Evolutionary conservation across 2,113 vertebrate species (phyloP).

Genomic region (Tragelaphus scriptus): DNA sequence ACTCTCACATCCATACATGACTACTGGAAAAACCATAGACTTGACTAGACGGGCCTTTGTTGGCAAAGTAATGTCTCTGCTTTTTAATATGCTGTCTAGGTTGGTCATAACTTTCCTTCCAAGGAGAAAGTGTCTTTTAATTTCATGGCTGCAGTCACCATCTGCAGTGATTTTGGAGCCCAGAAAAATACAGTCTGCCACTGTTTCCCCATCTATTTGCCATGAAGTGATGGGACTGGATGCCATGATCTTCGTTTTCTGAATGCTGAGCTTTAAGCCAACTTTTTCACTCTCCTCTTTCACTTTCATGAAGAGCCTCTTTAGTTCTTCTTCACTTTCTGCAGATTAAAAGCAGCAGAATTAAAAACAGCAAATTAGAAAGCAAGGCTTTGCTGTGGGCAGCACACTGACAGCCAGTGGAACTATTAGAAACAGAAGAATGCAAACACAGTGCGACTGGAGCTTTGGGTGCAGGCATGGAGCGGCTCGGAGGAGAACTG

Average conservation of each 20-base stretch:
- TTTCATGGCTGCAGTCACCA: neutral
- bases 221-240: neutral
- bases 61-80: neutral
- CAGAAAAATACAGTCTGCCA: neutral
- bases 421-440: neutral
- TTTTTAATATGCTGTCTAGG: neutral
- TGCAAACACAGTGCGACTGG: no score
- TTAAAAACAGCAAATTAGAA: neutral
- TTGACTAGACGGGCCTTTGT: neutral
- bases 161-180: neutral
- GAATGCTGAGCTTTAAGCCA: neutral
- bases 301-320: neutral
- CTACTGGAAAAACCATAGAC: neutral
- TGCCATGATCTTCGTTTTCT: neutral
- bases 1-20: neutral
- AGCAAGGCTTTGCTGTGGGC: neutral
- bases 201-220: neutral
- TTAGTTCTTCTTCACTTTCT: neutral
- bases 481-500: neutral
- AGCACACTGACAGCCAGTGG: rapidly evolving
- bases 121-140: neutral
- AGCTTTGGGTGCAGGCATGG: neutral
- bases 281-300: neutral
- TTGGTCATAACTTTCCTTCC: neutral
- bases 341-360: neutral